These are phyloP conservation scores for Hypomecis punctinalis DNA, from an alignment of 2,888 invertebrate genomes.

Conservation along the genomic window DNA sequence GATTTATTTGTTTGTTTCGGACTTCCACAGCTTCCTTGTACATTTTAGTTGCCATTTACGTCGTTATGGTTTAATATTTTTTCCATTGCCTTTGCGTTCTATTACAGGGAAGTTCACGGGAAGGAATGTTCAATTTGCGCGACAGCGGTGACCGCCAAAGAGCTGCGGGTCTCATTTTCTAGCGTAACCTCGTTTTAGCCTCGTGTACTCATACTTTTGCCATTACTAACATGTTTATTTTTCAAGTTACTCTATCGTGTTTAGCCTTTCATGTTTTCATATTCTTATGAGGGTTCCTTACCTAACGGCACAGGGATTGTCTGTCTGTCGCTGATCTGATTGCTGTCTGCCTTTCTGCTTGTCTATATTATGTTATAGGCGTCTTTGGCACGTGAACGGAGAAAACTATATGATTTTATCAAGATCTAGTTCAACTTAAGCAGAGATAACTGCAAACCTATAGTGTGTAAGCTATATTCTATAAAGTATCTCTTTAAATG, in stretches of 20 bases:
- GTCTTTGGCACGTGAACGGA: too few species aligned
- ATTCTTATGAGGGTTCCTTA: not conserved
- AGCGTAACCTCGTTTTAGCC: slow-evolving; percentile 46
- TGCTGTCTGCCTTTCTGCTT: too few species aligned
- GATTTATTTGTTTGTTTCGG: slow-evolving; percentile 4
- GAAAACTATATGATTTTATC: too few species aligned
- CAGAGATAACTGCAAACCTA: too few species aligned
- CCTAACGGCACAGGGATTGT: too few species aligned
- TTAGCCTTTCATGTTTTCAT: not conserved
- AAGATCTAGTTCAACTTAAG: too few species aligned
- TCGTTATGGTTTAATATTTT: not conserved
- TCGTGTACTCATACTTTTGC: slow-evolving; percentile 29
- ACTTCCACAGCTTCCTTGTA: not conserved
- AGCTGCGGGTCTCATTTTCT: slow-evolving; percentile 44
- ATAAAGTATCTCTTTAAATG: too few species aligned
- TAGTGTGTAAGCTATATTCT: too few species aligned
- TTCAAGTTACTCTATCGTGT: not conserved
- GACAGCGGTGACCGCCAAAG: slow-evolving; percentile 39
- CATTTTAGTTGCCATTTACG: not conserved
- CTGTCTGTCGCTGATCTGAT: too few species aligned
- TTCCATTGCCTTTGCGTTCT: not conserved
- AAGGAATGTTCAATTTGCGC: slow-evolving; percentile 20
- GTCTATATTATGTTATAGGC: too few species aligned
- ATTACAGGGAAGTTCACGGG: slow-evolving; percentile 7
- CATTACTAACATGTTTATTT: not conserved